phyloP scores from a whole-genome alignment of 2,113 vertebrate species.

The Neolamprologus sp. region DNA sequence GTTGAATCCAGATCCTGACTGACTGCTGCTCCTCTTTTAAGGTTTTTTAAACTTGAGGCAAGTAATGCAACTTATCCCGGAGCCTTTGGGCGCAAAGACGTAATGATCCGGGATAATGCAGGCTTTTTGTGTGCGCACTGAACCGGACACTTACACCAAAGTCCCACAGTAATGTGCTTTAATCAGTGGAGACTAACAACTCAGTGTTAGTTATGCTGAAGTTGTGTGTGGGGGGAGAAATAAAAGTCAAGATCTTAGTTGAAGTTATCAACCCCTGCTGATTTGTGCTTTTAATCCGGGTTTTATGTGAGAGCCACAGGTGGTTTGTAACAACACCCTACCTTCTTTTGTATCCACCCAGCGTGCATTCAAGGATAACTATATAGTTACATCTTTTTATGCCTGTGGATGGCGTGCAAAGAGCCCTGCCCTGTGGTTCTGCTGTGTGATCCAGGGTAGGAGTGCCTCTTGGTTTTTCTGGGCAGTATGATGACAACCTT shows the following conservation, averaged over 20 bases:
- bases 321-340: background rate
- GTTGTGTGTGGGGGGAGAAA: background rate
- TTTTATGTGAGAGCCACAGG: background rate
- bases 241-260: background rate
- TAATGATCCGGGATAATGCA: background rate
- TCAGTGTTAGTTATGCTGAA: background rate
- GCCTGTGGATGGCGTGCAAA: background rate
- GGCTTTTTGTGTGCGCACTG: background rate
- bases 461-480: conserved; percentile 24
- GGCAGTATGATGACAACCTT: conserved; percentile 55
- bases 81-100: background rate
- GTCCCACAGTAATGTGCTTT: background rate
- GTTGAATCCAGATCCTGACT: background rate
- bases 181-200: background rate
- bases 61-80: background rate
- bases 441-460: conserved; percentile 35
- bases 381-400: background rate
- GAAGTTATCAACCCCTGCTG: background rate
- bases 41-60: background rate
- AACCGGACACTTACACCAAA: background rate
- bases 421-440: conserved; percentile 27
- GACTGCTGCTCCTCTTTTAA: conserved; percentile 9
- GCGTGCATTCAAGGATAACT: background rate
- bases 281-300: background rate
- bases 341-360: background rate